phyloP scores from a whole-genome alignment of 2,797 vertebrate genomes.

The Schizopygopsis pylzovi region DNA sequence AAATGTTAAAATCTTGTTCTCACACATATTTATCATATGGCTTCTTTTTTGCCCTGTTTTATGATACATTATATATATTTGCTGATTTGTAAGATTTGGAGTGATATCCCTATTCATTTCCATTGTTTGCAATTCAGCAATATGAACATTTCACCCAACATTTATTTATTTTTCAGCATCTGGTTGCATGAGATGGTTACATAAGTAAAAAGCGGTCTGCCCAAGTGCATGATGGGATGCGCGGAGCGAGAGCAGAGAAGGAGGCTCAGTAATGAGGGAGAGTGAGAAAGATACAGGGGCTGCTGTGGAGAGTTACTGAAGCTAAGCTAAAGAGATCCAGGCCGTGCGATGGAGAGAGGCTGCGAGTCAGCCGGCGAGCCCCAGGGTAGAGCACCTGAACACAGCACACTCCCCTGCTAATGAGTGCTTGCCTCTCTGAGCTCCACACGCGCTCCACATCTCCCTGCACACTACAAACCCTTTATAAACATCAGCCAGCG shows the following conservation, averaged over 20 bases:
- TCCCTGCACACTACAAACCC: conserved; percentile 35
- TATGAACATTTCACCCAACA: not conserved
- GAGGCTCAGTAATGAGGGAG: conserved; percentile 24
- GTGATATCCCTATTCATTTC: not conserved
- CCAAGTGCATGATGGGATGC: conserved; percentile 16
- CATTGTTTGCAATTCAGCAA: not conserved
- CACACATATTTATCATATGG: too few species aligned
- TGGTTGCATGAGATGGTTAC: not conserved
- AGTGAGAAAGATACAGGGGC: conserved; percentile 7
- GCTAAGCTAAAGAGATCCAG: conserved; percentile 42
- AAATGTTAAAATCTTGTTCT: too few species aligned
- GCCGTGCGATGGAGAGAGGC: conserved; percentile 30
- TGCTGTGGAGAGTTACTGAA: conserved; percentile 2
- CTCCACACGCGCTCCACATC: conserved; percentile 1
- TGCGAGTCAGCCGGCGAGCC: conserved; percentile 29
- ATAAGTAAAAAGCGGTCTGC: not conserved
- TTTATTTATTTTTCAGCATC: not conserved
- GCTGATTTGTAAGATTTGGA: not conserved
- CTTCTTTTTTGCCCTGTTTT: not conserved
- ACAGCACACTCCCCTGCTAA: conserved; percentile 44
- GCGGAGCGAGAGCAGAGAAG: not conserved
- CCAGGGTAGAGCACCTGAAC: conserved; percentile 47
- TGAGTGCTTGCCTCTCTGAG: conserved; percentile 41
- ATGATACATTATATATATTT: not conserved
- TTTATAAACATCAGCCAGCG: conserved; percentile 36